Base-by-base conservation (phyloP, 2,797 vertebrate genomes). In the Salmo trutta region DNA sequence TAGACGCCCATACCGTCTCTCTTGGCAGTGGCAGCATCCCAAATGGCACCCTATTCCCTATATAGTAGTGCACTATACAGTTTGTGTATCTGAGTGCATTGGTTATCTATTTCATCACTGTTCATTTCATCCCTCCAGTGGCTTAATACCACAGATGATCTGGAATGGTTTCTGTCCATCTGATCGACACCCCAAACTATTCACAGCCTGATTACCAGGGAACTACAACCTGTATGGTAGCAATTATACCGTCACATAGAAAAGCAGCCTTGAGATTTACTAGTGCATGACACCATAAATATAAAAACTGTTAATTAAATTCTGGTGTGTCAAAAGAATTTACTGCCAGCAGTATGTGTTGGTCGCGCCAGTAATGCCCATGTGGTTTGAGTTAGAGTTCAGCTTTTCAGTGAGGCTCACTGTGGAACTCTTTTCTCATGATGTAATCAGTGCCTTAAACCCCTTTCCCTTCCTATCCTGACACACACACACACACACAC, bases 271-370 rank as follows among this genome's bases (percentile, higher is more conserved):
- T 71, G 84, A 89, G 82, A 90, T 91, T 93, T 90, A 88, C 84
- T 90, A 82, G 79, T 81, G 89, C 81, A 66, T 75, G 84, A 88
- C 87, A 78, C 88, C 89, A 83, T 93, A 89, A 90, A 93, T 92
- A 87, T 71, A 74, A 84, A 75, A 87, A 84, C 82, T 86, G 85
- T 88, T 91, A 89, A 94, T 94, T 89, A 89, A 92, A 92, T 88
- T 88, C 88, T 87, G 88, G 82, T 90, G 84, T 85, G 88, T 86
- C 85, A 62, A 88, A 89, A 81, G 71, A 78, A 77, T 84, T 80
- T 29, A 53, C 83, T 87, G 87, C 81, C 90, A 87, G 80, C 59
- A 62, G 59, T 62, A 62, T 24, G 59, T 81, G 71, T 73, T 74
- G 77, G 86, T 85, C 82, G 81, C 78, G 74, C 79, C 83, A 83